Percentiles rank a stretch among this genome's conserved stretches.
Evolutionary conservation across 2,888 invertebrate species (phyloP).

Genomic region (Callinectes sapidus): DNA sequence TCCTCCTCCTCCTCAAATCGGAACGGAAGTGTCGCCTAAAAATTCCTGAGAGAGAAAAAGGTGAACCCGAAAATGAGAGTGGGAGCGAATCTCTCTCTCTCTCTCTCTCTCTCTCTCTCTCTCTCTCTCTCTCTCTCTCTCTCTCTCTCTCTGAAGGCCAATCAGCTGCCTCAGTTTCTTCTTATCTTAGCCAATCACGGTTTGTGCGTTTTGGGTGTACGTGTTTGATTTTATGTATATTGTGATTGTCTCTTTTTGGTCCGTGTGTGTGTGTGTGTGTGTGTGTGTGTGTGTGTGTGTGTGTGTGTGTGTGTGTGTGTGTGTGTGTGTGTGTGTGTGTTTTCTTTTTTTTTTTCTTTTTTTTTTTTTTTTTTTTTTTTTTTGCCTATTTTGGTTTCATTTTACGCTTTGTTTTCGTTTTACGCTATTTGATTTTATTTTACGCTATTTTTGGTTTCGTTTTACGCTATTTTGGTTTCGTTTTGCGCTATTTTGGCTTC

Average conservation of each 20-base stretch:
- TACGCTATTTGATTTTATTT: too few species aligned
- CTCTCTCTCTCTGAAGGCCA: background rate
- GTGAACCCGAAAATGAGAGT: background rate
- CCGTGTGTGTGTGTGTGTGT: background rate
- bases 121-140: conserved; percentile 25
- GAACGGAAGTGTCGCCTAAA: background rate
- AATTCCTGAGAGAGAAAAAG: conserved; percentile 3
- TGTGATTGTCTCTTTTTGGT: background rate
- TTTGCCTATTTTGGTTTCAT: too few species aligned
- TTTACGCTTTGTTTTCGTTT: too few species aligned
- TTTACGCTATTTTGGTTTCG: too few species aligned
- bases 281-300: conserved; percentile 1
- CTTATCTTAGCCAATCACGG: background rate
- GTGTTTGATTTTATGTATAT: background rate
- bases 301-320: conserved; percentile 1
- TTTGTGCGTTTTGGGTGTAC: background rate
- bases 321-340: background rate
- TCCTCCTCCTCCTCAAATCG: background rate
- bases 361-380: too few species aligned
- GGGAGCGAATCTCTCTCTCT: background rate
- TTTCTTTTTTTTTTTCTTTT: too few species aligned
- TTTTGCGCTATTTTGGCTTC: too few species aligned
- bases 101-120: conserved; percentile 22
- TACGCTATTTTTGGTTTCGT: too few species aligned
- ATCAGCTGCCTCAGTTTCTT: background rate